Evolutionary conservation across 2,797 vertebrate genomes (phyloP).

Genomic region (Paguma larvata): DNA sequence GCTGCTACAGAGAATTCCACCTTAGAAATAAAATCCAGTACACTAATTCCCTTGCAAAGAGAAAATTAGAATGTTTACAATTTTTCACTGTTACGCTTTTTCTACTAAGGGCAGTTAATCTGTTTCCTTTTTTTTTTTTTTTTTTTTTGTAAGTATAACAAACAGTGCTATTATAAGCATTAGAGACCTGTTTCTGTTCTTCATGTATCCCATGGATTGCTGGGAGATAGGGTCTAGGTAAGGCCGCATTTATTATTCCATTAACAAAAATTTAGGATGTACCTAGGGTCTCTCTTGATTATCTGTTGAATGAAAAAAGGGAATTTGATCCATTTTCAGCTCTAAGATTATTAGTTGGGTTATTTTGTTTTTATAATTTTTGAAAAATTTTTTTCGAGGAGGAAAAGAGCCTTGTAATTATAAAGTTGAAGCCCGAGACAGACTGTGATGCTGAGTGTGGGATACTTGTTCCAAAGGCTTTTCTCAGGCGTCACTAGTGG

Average conservation of each 20-base stretch:
- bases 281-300: not conserved
- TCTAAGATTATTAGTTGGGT: not conserved
- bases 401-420: not conserved
- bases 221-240: not conserved
- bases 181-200: not conserved
- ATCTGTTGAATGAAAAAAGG: constrained; percentile 47
- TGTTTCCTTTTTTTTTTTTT: not conserved
- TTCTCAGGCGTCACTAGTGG: not conserved
- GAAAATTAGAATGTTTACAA: not conserved
- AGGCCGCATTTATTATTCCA: not conserved
- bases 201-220: not conserved
- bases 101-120: not conserved
- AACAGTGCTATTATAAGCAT: not conserved
- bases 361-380: not conserved
- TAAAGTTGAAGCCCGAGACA: not conserved
- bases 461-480: not conserved
- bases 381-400: not conserved
- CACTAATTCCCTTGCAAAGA: not conserved
- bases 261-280: not conserved
- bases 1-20: not conserved
- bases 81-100: constrained; percentile 37
- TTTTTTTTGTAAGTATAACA: not conserved
- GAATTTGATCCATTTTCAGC: not conserved
- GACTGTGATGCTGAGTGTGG: not conserved
- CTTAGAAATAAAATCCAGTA: not conserved